phyloP scores from a whole-genome alignment of 2,113 vertebrate genomes.

The Sigmodon hispidus region DNA sequence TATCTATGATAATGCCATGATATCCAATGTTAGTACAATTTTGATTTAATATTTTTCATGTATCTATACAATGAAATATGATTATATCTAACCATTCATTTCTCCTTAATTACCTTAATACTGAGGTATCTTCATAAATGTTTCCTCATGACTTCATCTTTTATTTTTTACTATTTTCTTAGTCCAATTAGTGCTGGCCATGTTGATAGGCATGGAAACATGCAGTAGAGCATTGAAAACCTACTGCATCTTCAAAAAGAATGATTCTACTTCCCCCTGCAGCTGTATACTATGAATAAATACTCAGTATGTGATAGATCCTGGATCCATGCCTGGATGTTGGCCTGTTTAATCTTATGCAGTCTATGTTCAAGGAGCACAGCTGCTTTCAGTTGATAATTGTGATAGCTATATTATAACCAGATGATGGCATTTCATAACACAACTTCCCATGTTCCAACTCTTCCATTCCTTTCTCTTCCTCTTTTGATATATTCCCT shows the following conservation, averaged over 20 bases:
- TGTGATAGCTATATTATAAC: not conserved
- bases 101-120: not conserved
- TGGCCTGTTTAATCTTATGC: not conserved
- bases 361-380: not conserved
- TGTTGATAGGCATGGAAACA: not conserved
- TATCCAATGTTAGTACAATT: not conserved
- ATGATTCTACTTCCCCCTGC: not conserved
- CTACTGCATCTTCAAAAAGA: not conserved
- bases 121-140: not conserved
- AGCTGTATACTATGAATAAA: not conserved
- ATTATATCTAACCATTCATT: not conserved
- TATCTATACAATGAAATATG: not conserved
- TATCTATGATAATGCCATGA: not conserved
- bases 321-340: not conserved
- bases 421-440: not conserved
- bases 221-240: not conserved
- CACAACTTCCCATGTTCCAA: not conserved
- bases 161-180: not conserved
- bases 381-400: not conserved
- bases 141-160: not conserved
- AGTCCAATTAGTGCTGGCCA: not conserved
- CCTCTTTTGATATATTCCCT: not conserved
- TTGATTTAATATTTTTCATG: not conserved
- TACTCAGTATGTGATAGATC: not conserved
- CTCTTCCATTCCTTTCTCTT: not conserved